Conservation (phyloP, 1,140 invertebrate genomes). For the Gryllus bimaculatus region DNA sequence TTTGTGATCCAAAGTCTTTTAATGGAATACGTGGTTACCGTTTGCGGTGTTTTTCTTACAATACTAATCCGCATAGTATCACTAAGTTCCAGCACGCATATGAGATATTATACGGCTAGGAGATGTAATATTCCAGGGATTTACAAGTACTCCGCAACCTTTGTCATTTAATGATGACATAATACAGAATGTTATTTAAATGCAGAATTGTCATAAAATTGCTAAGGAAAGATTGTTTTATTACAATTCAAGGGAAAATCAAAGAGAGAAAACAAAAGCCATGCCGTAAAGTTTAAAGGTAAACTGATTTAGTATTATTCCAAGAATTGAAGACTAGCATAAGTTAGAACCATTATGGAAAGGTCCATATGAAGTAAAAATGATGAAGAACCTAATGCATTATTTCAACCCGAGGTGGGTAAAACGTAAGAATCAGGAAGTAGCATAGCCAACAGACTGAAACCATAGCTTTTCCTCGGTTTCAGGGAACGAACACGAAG, state of each 20-base stretch:
- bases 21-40: conserved; percentile 38
- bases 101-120: conserved; percentile 36
- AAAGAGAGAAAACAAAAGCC: background rate
- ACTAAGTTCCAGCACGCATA: conserved; percentile 34
- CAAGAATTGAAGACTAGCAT: background rate
- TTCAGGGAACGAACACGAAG: background rate
- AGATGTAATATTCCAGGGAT: conserved; percentile 25
- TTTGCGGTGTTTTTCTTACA: conserved; percentile 37
- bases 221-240: no score
- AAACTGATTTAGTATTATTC: conserved; percentile 12
- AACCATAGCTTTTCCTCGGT: conserved; percentile 9
- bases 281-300: conserved; percentile 7
- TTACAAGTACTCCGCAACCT: background rate
- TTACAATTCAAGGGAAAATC: no score
- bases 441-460: conserved; percentile 7
- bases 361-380: conserved; percentile 13
- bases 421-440: conserved; percentile 1
- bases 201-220: no score
- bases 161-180: no score
- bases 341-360: conserved; percentile 9
- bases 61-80: conserved; percentile 34
- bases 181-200: no score
- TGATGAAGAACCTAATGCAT: background rate
- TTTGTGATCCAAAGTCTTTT: conserved; percentile 27
- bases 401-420: conserved; percentile 7